Evolutionary conservation across 2,113 vertebrate species (phyloP).

Genomic region (Megaptera novaeangliae): DNA sequence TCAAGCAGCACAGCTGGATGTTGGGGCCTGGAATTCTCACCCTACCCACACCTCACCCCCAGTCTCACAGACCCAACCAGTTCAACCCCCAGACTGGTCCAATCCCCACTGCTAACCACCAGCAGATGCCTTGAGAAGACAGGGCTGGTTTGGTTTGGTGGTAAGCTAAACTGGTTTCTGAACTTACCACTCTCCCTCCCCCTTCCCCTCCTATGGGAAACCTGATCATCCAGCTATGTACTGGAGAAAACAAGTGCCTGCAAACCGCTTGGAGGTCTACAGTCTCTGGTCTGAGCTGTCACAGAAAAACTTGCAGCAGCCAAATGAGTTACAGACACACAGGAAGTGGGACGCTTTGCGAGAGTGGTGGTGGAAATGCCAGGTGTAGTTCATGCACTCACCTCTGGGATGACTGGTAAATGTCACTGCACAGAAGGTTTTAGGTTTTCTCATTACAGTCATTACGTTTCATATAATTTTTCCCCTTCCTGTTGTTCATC

Average conservation of each 20-base stretch:
- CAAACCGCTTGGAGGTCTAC: not conserved
- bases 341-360: not conserved
- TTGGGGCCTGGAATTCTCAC: not conserved
- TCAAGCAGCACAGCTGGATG: not conserved
- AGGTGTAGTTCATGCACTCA: accelerated
- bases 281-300: not conserved
- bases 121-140: not conserved
- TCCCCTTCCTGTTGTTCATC: too few species aligned
- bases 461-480: not conserved
- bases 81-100: not conserved
- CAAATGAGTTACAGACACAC: not conserved
- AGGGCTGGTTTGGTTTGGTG: not conserved
- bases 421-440: not conserved
- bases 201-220: not conserved
- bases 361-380: not conserved
- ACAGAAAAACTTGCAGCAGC: not conserved
- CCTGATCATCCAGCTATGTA: not conserved
- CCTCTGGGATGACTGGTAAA: not conserved
- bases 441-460: not conserved
- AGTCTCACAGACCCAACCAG: accelerated
- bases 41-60: not conserved
- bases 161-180: not conserved
- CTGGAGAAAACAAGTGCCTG: not conserved
- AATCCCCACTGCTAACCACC: not conserved
- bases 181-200: not conserved